Conservation (phyloP, 2,113 vertebrate species). For the Plestiodon gilberti region DNA sequence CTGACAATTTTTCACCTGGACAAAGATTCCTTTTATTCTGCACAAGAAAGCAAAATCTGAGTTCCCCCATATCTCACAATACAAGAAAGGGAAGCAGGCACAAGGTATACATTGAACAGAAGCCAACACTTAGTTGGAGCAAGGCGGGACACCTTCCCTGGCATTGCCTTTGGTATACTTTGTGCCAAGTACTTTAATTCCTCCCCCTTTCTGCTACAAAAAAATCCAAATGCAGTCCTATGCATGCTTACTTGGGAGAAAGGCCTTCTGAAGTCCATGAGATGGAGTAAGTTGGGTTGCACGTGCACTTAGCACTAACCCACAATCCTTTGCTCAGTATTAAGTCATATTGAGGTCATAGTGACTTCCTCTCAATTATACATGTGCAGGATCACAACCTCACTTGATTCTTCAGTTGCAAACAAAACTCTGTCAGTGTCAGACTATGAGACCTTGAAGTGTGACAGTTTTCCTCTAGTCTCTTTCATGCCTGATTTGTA, state of each 20-base stretch:
- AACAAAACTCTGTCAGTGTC: slow-evolving; percentile 17
- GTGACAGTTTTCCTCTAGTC: not conserved
- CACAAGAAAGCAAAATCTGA: not conserved
- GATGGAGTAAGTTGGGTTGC: not conserved
- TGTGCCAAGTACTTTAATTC: not conserved
- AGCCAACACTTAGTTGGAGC: not conserved
- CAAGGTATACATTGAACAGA: not conserved
- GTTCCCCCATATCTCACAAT: not conserved
- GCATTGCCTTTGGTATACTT: not conserved
- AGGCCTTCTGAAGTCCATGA: not conserved
- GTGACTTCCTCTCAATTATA: not conserved
- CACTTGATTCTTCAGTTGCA: slow-evolving; percentile 22
- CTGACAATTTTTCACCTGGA: not conserved
- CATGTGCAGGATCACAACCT: not conserved
- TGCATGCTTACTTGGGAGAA: not conserved
- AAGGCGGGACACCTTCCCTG: not conserved
- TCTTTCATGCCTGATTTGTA: slow-evolving; percentile 37
- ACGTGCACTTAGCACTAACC: not conserved
- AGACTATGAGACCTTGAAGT: slow-evolving; percentile 9
- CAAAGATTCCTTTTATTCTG: not conserved
- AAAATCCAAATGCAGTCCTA: too few relatives aligned
- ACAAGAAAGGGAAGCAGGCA: not conserved
- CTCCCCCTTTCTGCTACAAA: too few relatives aligned
- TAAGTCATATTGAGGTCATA: not conserved
- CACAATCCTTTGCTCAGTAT: not conserved